These are phyloP conservation scores for Ephestia elutella DNA, from an alignment of 1,140 invertebrate species.

Conservation along the genomic window DNA sequence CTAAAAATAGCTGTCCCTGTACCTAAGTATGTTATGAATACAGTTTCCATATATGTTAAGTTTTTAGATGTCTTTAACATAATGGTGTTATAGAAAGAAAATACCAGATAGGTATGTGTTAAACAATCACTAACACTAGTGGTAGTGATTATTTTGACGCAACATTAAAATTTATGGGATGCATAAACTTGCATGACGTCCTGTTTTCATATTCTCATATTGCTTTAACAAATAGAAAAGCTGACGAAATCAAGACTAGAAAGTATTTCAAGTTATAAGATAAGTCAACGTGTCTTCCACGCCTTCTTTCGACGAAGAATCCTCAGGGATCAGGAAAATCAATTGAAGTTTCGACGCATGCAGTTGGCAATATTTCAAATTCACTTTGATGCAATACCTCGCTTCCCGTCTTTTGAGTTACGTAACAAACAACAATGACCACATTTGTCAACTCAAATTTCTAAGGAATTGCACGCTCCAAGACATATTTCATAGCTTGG, in stretches of 20 bases:
- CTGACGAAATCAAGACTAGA: too few species aligned
- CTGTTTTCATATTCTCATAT: too few species aligned
- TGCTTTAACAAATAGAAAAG: too few species aligned
- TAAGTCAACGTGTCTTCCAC: background rate
- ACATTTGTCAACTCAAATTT: constrained; percentile 1
- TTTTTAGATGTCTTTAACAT: too few species aligned
- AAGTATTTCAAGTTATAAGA: too few species aligned
- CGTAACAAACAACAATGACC: constrained; percentile 8
- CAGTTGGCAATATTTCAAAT: constrained; percentile 16
- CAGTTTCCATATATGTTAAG: too few species aligned
- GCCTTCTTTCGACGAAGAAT: background rate
- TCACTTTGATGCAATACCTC: constrained; percentile 14
- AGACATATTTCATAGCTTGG: background rate
- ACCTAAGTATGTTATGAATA: background rate
- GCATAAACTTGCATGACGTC: too few species aligned
- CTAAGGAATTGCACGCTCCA: background rate
- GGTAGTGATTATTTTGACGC: too few species aligned
- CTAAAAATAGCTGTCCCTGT: background rate
- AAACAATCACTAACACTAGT: too few species aligned
- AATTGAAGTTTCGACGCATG: constrained; percentile 10
- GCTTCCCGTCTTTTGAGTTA: constrained; percentile 5
- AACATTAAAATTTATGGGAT: too few species aligned
- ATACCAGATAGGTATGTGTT: too few species aligned
- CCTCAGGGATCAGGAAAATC: constrained; percentile 8
- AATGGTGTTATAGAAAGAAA: too few species aligned